Evolutionary conservation across 2,113 vertebrate genomes (phyloP), one percentile per base, ranked within the genome.

Genomic region (Tachuris rubrigastra): DNA sequence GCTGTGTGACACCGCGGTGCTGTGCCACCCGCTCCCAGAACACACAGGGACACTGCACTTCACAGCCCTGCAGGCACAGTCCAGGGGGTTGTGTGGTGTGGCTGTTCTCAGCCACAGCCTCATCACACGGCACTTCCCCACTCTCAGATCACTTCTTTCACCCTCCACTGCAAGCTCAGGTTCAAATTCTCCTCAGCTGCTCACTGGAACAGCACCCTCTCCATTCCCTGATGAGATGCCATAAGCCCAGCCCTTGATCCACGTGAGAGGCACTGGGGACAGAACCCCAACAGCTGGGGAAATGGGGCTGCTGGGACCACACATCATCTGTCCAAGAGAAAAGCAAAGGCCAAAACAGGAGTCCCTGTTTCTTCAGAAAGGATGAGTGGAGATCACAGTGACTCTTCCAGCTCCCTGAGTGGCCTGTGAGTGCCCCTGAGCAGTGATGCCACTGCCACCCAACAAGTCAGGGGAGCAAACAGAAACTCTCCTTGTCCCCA

Each of bases 41-140:
- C 4, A 41, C 1, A 0, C 18, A 28, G 12, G 33, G 62, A 68
- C 23, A 5, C 8, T 17, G 25, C 31, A 8, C 8, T 10, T 30
- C 20, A 9, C 6, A 1, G 28, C 13, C 12, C 37, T 33, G 33
- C 46, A 66, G 25, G 19, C 56, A 12, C 0, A 0, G 9, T 14
- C 50, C 35, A 7, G 21, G 46, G 49, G 49, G 58, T 25, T 53
- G 9, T 9, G 31, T 42, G 30, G 6, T 8, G 18, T 0, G 10
- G 3, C 6, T 5, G 4, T 4, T 73, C 76, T n/a, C 89, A 66
- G 49, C 10, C 49, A 56, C 23, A 2, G 1, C 30, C 12, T 59
- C 39, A 27, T 25, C 17, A 52, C 13, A 1, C 3, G 24, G 35
- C 63, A 89, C 22, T 19, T 68, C 74, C 58, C 55, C 1, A 0